phyloP scores from a whole-genome alignment of 2,113 vertebrate species.

The Porphyrio hochstetteri region DNA sequence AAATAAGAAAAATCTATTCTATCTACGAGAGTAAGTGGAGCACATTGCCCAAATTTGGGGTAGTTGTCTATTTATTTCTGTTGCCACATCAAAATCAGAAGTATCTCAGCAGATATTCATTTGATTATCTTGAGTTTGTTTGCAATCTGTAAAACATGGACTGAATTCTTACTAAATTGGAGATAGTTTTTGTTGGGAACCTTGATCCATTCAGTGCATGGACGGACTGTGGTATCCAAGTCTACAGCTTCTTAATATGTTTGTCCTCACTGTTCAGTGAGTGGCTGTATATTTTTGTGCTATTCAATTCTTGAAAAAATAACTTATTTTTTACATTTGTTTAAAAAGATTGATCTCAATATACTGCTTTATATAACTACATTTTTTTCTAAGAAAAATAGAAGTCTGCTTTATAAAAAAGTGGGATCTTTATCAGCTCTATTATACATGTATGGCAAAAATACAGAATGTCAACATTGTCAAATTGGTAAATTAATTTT shows the following conservation, averaged over 20 bases:
- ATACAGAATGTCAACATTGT: not conserved
- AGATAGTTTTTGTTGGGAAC: not conserved
- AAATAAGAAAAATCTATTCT: not conserved
- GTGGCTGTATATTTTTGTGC: not conserved
- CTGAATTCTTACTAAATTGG: not conserved
- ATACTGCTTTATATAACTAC: not conserved
- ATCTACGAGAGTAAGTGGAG: not conserved
- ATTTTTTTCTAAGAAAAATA: not conserved
- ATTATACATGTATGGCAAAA: not conserved
- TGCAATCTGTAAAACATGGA: not conserved
- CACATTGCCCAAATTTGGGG: not conserved
- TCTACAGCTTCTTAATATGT: not conserved
- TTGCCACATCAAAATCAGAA: not conserved
- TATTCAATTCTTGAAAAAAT: not conserved
- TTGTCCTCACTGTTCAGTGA: not conserved
- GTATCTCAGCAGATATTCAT: not conserved
- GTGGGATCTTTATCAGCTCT: not conserved
- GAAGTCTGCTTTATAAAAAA: not conserved
- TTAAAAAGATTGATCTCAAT: not conserved
- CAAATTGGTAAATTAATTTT: not conserved
- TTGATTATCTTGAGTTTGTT: not conserved
- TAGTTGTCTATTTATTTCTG: not conserved
- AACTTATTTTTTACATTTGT: not conserved
- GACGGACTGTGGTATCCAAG: not conserved
- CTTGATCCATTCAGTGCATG: not conserved